These are phyloP conservation scores for Amniataba percoides DNA, from an alignment of 2,797 vertebrate species.

Conservation along the genomic window DNA sequence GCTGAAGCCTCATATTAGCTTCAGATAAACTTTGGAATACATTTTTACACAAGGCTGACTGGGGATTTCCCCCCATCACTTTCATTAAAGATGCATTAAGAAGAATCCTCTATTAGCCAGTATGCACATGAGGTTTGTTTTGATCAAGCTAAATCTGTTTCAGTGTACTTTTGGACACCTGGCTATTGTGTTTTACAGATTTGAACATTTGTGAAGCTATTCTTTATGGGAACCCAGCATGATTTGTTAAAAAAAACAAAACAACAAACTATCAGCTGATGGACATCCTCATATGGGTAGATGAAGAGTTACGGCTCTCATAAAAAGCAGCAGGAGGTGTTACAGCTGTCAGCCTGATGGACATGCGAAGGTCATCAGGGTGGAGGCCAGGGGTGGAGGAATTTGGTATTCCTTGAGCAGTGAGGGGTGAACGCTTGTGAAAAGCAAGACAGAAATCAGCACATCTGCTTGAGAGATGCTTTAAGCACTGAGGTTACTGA, in stretches of 20 bases:
- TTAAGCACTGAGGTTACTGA: constrained; percentile 8
- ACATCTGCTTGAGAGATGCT: constrained; percentile 35
- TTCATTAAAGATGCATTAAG: neutral
- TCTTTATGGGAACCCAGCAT: neutral
- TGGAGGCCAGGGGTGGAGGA: constrained; percentile 31
- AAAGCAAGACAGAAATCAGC: constrained; percentile 31
- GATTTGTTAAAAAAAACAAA: neutral
- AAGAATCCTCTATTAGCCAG: neutral
- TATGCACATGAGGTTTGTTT: neutral
- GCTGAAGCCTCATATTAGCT: neutral
- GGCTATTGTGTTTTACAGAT: neutral
- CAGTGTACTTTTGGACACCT: neutral
- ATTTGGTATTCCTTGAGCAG: constrained; percentile 1
- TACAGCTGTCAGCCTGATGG: constrained; percentile 52
- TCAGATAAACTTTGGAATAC: neutral
- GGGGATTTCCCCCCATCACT: neutral
- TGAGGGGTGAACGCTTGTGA: constrained; percentile 24
- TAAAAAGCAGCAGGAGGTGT: constrained; percentile 20
- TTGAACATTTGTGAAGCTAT: neutral
- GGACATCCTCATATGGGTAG: constrained; percentile 27
- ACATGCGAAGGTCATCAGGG: constrained; percentile 35
- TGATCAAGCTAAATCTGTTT: neutral
- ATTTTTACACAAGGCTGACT: neutral
- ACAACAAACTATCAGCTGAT: constrained; percentile 2
- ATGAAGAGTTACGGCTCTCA: constrained; percentile 10